Evolutionary conservation across 2,797 vertebrate genomes (phyloP).

Genomic region (Tolypeutes matacus): DNA sequence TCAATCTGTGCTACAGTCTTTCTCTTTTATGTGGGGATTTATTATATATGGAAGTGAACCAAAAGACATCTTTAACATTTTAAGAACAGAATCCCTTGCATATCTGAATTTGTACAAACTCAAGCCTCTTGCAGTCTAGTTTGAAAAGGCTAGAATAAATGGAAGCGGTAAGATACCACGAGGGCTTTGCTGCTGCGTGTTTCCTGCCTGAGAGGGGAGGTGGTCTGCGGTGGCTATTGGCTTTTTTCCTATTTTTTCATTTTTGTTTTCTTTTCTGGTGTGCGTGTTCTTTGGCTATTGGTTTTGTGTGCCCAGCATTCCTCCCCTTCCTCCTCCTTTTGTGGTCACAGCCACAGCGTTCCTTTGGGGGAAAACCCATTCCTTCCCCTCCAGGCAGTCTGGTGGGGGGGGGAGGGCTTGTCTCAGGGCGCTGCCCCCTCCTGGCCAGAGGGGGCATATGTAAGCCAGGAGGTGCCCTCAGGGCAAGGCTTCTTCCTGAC

Average conservation of each 20-base stretch:
- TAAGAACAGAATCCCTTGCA: background rate
- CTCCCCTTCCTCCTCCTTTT: background rate
- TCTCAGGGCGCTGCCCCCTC: background rate
- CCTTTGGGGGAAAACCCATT: background rate
- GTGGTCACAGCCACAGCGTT: background rate
- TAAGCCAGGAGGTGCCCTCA: background rate
- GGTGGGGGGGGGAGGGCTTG: fast-evolving
- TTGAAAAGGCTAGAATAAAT: background rate
- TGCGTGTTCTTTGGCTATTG: background rate
- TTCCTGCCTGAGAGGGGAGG: background rate
- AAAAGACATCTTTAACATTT: background rate
- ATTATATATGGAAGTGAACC: background rate
- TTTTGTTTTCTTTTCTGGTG: too few species aligned
- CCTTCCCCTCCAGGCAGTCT: background rate
- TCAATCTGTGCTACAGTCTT: too few species aligned
- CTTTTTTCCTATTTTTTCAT: too few species aligned
- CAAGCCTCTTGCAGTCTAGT: background rate
- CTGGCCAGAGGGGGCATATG: background rate
- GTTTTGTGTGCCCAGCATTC: too few species aligned
- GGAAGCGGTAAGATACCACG: fast-evolving
- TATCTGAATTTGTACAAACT: too few species aligned
- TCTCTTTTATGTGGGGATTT: background rate
- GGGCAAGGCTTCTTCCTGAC: fast-evolving
- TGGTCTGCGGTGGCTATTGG: background rate
- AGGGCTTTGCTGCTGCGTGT: background rate